Conservation (phyloP, 2,888 invertebrate species). For the Eristalis intricaria region DNA sequence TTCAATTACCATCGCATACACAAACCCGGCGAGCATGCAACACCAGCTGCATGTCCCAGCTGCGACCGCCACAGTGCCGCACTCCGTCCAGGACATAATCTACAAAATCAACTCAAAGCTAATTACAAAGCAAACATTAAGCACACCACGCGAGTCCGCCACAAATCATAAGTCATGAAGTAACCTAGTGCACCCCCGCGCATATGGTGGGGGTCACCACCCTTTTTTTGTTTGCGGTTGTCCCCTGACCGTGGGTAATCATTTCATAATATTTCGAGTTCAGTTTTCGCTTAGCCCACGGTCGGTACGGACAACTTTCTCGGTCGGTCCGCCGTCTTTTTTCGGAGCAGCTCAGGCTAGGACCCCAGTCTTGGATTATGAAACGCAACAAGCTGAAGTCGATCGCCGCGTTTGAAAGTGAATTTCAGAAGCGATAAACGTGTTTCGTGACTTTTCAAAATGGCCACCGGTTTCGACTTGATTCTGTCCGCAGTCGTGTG, state of each 20-base stretch:
- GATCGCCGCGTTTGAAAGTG: constrained; percentile 33
- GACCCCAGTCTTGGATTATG: constrained; percentile 46
- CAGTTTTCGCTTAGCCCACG: constrained; percentile 61
- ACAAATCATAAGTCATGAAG: constrained; percentile 70
- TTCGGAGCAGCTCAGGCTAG: neutral
- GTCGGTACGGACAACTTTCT: constrained; percentile 45
- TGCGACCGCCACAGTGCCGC: neutral
- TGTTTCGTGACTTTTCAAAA: constrained; percentile 4
- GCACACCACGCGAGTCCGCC: constrained; percentile 65
- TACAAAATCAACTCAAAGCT: constrained; percentile 66
- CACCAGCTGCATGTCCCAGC: constrained; percentile 22
- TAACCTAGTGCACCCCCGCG: constrained; percentile 8
- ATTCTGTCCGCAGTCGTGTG: constrained; percentile 78
- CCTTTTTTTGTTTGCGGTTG: constrained; percentile 16
- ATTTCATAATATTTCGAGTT: constrained; percentile 66
- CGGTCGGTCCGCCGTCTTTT: neutral
- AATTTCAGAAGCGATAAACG: constrained; percentile 47
- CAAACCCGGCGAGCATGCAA: constrained; percentile 25
- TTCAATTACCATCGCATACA: constrained; percentile 54
- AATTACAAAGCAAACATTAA: constrained; percentile 69
- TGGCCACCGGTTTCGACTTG: constrained; percentile 76
- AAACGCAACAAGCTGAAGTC: constrained; percentile 45
- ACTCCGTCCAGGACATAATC: constrained; percentile 46
- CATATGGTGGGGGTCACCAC: neutral
- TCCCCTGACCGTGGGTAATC: constrained; percentile 51